These are phyloP conservation scores for Eulemur macaco DNA, from an alignment of 2,113 vertebrate species.

Conservation along the genomic window DNA sequence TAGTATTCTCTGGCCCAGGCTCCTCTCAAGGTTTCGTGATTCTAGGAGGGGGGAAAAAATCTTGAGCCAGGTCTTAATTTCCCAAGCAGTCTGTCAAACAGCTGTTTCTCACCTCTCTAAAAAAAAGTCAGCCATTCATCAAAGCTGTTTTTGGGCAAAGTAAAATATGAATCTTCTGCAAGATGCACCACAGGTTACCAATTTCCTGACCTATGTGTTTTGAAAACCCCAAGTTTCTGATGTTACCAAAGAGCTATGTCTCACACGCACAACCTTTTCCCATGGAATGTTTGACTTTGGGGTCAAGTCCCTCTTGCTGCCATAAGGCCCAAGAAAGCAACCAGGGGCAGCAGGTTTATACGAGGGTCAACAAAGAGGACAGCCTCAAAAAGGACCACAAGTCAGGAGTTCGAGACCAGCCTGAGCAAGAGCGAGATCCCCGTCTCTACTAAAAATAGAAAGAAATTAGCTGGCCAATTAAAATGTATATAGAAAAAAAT, in stretches of 20 bases:
- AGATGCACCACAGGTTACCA: neutral
- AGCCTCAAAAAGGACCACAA: neutral
- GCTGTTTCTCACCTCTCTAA: conserved; percentile 31
- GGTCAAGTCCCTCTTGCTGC: neutral
- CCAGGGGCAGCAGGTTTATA: neutral
- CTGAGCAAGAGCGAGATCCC: too few relatives aligned
- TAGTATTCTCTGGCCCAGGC: conserved; percentile 45
- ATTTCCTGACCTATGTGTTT: neutral
- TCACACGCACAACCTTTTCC: neutral
- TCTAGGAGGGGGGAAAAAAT: neutral
- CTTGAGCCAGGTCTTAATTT: conserved; percentile 60
- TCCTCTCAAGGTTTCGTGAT: conserved; percentile 47
- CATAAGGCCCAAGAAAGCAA: neutral
- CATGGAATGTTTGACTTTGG: neutral
- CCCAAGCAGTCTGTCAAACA: conserved; percentile 56
- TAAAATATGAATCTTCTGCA: conserved; percentile 30
- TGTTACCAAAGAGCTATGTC: neutral
- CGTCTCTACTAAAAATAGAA: too few relatives aligned
- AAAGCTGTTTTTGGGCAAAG: conserved; percentile 18
- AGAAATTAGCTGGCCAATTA: too few relatives aligned
- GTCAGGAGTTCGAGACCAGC: neutral
- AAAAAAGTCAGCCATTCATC: conserved; percentile 35
- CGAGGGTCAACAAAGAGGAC: neutral
- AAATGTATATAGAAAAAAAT: too few relatives aligned
- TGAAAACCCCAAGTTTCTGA: conserved; percentile 23